These are phyloP conservation scores for Holcopasites calliopsidis DNA, from an alignment of 1,140 invertebrate species.

Conservation along the genomic window DNA sequence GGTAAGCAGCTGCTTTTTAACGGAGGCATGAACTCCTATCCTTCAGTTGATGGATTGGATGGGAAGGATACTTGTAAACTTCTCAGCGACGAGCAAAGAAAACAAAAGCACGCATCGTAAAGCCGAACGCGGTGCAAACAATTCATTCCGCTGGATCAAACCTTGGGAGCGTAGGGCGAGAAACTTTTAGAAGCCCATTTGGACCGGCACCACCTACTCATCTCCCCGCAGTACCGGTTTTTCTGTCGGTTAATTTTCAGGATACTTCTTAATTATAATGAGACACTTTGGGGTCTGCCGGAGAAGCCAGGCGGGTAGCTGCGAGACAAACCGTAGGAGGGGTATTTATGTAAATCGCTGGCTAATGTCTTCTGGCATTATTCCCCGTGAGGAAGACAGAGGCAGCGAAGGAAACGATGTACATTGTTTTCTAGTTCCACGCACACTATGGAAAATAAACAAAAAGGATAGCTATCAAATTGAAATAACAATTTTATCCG, in stretches of 20 bases:
- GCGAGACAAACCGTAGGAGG: slow-evolving; percentile 32
- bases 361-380: slow-evolving; percentile 79
- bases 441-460: background rate
- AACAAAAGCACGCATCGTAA: too few relatives aligned
- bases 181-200: slow-evolving; percentile 58
- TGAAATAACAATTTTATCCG: background rate
- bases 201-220: slow-evolving; percentile 54
- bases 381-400: slow-evolving; percentile 53
- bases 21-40: too few relatives aligned
- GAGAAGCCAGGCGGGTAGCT: slow-evolving; percentile 45
- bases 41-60: too few relatives aligned
- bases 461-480: background rate
- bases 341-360: slow-evolving; percentile 77
- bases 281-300: slow-evolving; percentile 72
- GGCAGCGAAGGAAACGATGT: background rate
- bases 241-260: slow-evolving; percentile 76
- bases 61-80: too few relatives aligned
- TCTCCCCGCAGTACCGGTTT: slow-evolving; percentile 56
- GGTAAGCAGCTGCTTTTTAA: too few relatives aligned
- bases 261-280: slow-evolving; percentile 79
- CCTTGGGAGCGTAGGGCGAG: too few relatives aligned
- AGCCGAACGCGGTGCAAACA: too few relatives aligned
- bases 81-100: too few relatives aligned
- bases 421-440: too few relatives aligned
- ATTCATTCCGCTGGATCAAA: slow-evolving; percentile 5